phyloP scores from a whole-genome alignment of 2,797 vertebrate genomes.

The Heliangelus exortis region DNA sequence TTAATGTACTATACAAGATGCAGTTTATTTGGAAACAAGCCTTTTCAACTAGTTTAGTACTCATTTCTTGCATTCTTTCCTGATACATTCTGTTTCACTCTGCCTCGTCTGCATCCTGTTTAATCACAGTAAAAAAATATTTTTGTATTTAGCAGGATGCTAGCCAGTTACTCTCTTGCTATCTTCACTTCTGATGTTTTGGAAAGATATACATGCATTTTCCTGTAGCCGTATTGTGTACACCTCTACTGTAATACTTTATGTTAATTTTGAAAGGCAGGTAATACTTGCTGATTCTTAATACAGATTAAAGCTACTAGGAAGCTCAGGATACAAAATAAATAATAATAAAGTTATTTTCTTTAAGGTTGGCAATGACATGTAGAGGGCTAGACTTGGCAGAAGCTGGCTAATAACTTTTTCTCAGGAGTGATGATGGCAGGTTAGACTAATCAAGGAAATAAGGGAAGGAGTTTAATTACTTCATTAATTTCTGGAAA shows the following conservation, averaged over 20 bases:
- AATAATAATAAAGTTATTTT: not conserved
- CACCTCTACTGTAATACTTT: not conserved
- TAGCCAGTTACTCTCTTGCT: not conserved
- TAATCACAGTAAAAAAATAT: not conserved
- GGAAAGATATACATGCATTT: not conserved
- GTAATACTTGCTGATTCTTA: not conserved
- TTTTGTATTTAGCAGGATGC: not conserved
- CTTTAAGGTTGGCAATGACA: not conserved
- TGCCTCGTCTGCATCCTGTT: not conserved
- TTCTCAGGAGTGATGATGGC: not conserved
- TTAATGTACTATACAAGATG: not conserved
- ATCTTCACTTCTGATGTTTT: not conserved
- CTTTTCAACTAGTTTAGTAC: not conserved
- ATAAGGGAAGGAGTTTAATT: not conserved
- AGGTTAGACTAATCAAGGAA: not conserved
- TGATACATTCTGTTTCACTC: not conserved
- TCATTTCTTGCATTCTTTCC: not conserved
- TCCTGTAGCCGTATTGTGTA: not conserved
- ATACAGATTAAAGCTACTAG: not conserved
- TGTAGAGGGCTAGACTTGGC: not conserved
- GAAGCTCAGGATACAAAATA: not conserved
- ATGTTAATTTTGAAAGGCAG: not conserved
- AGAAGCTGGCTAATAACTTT: not conserved
- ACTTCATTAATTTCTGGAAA: not conserved
- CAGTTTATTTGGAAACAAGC: not conserved